These are phyloP conservation scores for Hirtodrosophila duncani DNA, from an alignment of 2,888 invertebrate species.

Conservation along the genomic window DNA sequence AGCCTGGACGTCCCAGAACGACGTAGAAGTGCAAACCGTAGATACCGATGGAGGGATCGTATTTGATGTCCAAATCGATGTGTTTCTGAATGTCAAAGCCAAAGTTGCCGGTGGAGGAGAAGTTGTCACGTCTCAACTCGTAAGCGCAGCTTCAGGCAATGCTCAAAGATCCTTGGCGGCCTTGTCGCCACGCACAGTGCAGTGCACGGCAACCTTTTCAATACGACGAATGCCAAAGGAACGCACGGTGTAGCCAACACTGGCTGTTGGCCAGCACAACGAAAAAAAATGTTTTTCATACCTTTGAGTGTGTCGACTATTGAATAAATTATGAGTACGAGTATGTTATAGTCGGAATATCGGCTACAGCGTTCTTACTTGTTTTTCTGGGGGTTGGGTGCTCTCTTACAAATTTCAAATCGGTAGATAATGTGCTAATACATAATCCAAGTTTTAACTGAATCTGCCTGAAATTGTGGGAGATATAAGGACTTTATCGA, in stretches of 20 bases:
- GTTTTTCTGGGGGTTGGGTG: no score
- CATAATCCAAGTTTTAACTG: no score
- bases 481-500: no score
- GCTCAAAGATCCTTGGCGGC: slow-evolving; percentile 99
- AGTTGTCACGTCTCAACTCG: slow-evolving; percentile 98
- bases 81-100: slow-evolving; percentile 99
- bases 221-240: slow-evolving; percentile 99
- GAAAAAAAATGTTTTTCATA: no score
- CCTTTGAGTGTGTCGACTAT: no score
- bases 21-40: slow-evolving; percentile 99
- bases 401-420: no score
- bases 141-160: slow-evolving; percentile 99
- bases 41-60: slow-evolving; percentile 98
- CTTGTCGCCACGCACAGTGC: slow-evolving; percentile 98
- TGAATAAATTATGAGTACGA: no score
- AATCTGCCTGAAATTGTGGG: no score
- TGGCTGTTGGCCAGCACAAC: slow-evolving; percentile 99
- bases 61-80: slow-evolving; percentile 99
- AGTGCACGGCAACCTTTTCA: slow-evolving; percentile 99
- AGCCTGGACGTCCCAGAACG: slow-evolving; percentile 97
- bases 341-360: no score
- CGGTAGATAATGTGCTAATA: no score
- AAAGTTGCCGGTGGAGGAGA: slow-evolving; percentile 98
- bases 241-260: slow-evolving; percentile 99
- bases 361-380: no score